phyloP scores from a whole-genome alignment of 2,888 invertebrate species.

The Andrena chrysosceles region DNA sequence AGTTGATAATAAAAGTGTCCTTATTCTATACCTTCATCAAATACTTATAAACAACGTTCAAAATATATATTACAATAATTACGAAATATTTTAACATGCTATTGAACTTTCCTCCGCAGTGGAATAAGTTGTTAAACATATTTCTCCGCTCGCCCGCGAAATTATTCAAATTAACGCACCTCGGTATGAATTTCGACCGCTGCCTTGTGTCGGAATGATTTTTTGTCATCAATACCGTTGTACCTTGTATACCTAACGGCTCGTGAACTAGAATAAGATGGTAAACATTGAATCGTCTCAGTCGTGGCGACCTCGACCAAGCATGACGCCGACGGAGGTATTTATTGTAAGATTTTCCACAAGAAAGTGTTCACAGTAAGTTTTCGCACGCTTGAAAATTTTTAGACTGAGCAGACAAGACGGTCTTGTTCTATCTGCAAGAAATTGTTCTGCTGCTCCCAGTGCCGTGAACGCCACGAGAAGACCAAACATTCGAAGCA shows the following conservation, averaged over 20 bases:
- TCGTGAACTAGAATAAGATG: slow-evolving; percentile 8
- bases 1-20: background rate
- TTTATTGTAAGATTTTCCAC: slow-evolving; percentile 33
- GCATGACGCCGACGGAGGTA: slow-evolving; percentile 56
- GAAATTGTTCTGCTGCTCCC: slow-evolving; percentile 78
- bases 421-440: slow-evolving; percentile 75
- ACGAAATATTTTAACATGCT: too few species aligned
- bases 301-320: slow-evolving; percentile 37
- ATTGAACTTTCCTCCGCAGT: too few species aligned
- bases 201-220: background rate
- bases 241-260: background rate
- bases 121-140: too few species aligned
- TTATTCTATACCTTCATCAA: background rate
- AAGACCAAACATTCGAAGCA: slow-evolving; percentile 73
- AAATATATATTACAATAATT: too few species aligned
- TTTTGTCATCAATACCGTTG: background rate
- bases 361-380: background rate
- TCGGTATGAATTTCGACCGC: background rate
- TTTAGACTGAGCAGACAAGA: slow-evolving; percentile 64
- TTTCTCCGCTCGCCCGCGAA: too few species aligned
- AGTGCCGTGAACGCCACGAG: slow-evolving; percentile 77
- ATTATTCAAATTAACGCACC: background rate
- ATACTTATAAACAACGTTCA: too few species aligned
- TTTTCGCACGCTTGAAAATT: slow-evolving; percentile 8
- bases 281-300: slow-evolving; percentile 60